These are phyloP conservation scores for Eulithis prunata DNA, from an alignment of 2,888 invertebrate genomes.

Conservation along the genomic window DNA sequence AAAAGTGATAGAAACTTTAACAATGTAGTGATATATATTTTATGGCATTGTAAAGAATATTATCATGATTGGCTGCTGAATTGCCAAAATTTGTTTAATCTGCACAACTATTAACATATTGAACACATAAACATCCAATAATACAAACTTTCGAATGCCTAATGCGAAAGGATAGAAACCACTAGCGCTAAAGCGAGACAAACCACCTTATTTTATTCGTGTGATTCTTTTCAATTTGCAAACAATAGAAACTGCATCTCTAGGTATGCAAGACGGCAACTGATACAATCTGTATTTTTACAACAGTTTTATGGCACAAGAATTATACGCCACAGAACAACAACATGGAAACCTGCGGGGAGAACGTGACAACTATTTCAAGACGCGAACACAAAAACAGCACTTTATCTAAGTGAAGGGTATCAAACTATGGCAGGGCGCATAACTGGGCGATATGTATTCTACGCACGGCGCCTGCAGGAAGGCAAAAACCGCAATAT, in stretches of 20 bases:
- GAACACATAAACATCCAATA: neutral
- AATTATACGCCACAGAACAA: conserved; percentile 41
- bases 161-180: conserved; percentile 9
- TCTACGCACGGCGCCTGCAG: conserved; percentile 61
- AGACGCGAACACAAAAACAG: conserved; percentile 59
- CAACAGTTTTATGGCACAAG: conserved; percentile 32
- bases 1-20: neutral
- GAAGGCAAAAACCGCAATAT: conserved; percentile 77
- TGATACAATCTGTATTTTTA: conserved; percentile 38
- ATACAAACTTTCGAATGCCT: conserved; percentile 6
- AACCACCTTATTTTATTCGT: conserved; percentile 31
- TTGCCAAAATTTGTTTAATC: neutral
- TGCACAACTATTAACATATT: neutral
- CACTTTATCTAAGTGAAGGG: conserved; percentile 65
- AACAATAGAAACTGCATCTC: conserved; percentile 41
- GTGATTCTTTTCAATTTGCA: conserved; percentile 36
- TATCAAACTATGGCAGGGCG: conserved; percentile 57
- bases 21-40: conserved; percentile 1
- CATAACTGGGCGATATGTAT: conserved; percentile 66
- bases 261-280: conserved; percentile 37
- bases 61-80: neutral
- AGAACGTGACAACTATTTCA: conserved; percentile 58
- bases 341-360: conserved; percentile 43
- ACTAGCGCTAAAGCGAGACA: conserved; percentile 21
- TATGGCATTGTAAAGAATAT: neutral